Evolutionary conservation across 2,797 vertebrate genomes (phyloP).

Genomic region (Hipposideros larvatus): DNA sequence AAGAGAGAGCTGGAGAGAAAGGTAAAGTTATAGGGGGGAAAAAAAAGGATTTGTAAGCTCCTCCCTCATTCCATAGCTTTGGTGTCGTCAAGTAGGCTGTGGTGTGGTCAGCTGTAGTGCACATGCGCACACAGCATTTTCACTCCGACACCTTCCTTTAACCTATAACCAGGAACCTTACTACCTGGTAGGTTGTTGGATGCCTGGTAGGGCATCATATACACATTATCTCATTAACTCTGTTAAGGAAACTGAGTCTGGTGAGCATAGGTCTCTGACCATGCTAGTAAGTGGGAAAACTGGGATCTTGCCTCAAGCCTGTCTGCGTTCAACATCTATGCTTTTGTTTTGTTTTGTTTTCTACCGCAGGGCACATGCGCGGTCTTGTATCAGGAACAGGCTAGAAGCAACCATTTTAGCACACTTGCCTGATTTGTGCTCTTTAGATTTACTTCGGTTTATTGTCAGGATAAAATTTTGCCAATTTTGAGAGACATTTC

Average conservation of each 20-base stretch:
- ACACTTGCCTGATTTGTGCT: background rate
- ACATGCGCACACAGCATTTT: background rate
- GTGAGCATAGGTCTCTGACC: background rate
- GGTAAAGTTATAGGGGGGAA: background rate
- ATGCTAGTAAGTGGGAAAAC: background rate
- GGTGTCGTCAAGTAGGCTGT: background rate
- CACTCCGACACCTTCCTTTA: background rate
- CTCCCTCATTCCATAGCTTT: background rate
- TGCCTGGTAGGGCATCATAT: fast-evolving
- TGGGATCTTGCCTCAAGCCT: background rate
- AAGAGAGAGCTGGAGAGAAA: background rate
- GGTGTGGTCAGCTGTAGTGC: background rate
- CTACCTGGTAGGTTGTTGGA: background rate
- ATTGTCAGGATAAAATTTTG: background rate
- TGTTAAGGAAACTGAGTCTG: background rate
- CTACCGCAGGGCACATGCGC: fast-evolving
- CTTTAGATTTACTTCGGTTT: background rate
- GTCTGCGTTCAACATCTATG: background rate
- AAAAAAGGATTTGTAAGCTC: background rate
- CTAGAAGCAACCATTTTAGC: background rate
- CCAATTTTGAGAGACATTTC: background rate
- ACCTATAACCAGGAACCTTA: background rate
- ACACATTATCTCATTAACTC: background rate
- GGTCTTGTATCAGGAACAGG: background rate
- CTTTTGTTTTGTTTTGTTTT: background rate